These are phyloP conservation scores for Bubo blakistoni DNA, from an alignment of 2,113 vertebrate species.

Conservation along the genomic window DNA sequence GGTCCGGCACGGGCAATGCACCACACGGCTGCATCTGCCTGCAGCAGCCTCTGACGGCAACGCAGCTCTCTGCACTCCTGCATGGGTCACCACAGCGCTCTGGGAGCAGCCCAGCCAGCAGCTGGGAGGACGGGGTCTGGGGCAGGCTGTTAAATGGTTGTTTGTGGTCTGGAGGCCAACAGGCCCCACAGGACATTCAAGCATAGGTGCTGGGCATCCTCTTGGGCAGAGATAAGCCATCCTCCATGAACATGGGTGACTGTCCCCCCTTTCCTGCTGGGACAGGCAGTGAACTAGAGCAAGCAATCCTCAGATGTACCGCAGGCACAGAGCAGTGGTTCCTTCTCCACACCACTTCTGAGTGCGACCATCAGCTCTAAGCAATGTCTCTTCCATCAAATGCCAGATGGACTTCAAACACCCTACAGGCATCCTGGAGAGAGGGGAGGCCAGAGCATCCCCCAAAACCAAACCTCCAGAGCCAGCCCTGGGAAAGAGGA, in stretches of 20 bases:
- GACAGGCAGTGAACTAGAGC: not conserved
- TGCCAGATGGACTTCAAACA: not conserved
- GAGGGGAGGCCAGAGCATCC: not conserved
- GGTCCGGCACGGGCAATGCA: accelerated
- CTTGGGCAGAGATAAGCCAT: accelerated
- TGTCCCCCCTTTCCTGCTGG: not conserved
- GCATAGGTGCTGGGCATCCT: not conserved
- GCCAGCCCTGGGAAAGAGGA: constrained; percentile 19
- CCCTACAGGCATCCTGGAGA: not conserved
- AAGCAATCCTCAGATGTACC: not conserved
- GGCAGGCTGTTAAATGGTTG: accelerated
- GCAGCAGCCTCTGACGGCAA: not conserved
- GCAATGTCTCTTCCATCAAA: not conserved
- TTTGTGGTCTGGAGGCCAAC: not conserved
- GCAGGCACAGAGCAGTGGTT: not conserved
- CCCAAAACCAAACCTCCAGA: not conserved
- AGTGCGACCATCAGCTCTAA: not conserved
- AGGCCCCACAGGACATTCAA: not conserved
- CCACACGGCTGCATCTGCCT: accelerated
- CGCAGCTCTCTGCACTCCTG: accelerated
- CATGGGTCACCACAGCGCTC: accelerated
- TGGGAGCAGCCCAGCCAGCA: not conserved
- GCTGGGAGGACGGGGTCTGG: not conserved
- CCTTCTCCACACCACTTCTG: not conserved
- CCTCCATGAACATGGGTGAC: not conserved